Percentiles rank a stretch among this genome's conserved stretches.
phyloP scores from a whole-genome alignment of 2,888 invertebrate genomes.

The Hermaeophaga mercurialis region DNA sequence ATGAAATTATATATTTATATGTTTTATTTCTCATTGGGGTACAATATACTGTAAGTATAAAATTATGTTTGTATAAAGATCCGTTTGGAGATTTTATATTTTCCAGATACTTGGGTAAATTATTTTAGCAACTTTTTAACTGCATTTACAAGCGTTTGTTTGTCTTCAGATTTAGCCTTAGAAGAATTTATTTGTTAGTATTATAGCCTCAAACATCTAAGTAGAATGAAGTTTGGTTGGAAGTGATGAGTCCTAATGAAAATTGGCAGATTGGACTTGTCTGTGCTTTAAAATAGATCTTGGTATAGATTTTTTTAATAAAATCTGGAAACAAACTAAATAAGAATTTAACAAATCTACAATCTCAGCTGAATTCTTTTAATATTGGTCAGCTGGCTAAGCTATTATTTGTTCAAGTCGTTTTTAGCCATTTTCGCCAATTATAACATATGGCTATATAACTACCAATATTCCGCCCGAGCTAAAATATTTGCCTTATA shows the following conservation, averaged over 20 bases:
- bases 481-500: slow-evolving; percentile 23
- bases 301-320: not conserved
- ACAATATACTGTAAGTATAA: too few species aligned
- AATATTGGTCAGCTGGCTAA: not conserved
- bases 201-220: too few species aligned
- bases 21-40: too few species aligned
- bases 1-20: too few species aligned
- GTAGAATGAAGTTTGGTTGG: too few species aligned
- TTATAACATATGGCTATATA: not conserved
- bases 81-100: too few species aligned
- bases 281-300: not conserved
- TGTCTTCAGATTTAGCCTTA: slow-evolving; percentile 4
- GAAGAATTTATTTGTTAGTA: not conserved
- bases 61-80: too few species aligned
- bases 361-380: not conserved
- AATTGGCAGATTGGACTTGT: not conserved
- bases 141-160: not conserved
- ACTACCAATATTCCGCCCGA: slow-evolving; percentile 21
- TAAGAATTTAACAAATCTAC: not conserved
- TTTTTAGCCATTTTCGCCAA: slow-evolving; percentile 3
- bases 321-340: slow-evolving; percentile 1
- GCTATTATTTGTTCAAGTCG: not conserved
- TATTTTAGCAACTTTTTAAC: not conserved
- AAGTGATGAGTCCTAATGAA: too few species aligned
- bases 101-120: too few species aligned